Conservation (phyloP, 1,140 invertebrate genomes). For the Amphibalanus amphitrite region DNA sequence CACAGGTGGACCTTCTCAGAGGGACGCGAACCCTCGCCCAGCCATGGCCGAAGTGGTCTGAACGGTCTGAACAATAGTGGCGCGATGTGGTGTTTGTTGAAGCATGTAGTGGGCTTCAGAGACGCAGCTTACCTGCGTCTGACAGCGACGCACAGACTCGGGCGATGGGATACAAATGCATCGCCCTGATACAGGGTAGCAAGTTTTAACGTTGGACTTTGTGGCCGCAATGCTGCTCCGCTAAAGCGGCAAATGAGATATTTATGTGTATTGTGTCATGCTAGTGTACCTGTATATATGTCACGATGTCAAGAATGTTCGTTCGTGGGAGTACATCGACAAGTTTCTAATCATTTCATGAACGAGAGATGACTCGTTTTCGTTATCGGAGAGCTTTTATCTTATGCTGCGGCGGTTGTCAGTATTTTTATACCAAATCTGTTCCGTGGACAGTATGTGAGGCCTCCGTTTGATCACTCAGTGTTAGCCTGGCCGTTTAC, state of each 20-base stretch:
- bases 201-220: not conserved
- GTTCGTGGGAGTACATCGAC: not conserved
- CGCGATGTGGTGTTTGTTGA: too few relatives aligned
- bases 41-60: too few relatives aligned
- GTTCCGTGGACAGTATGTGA: not conserved
- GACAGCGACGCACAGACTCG: too few relatives aligned
- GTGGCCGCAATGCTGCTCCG: not conserved
- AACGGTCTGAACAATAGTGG: too few relatives aligned
- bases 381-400: not conserved
- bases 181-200: not conserved
- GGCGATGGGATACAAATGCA: not conserved
- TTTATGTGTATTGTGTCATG: not conserved
- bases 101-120: too few relatives aligned
- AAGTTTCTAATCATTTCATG: not conserved
- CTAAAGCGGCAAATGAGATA: not conserved
- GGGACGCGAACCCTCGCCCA: too few relatives aligned
- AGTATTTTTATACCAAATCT: constrained; percentile 1
- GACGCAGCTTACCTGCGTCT: too few relatives aligned
- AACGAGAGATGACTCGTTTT: not conserved
- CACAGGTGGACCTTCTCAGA: too few relatives aligned
- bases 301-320: not conserved
- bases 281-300: not conserved
- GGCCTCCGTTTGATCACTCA: not conserved
- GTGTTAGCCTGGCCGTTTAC: not conserved
- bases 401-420: not conserved